Evolutionary conservation across 2,797 vertebrate genomes (phyloP).

Genomic region (Numenius phaeopus): DNA sequence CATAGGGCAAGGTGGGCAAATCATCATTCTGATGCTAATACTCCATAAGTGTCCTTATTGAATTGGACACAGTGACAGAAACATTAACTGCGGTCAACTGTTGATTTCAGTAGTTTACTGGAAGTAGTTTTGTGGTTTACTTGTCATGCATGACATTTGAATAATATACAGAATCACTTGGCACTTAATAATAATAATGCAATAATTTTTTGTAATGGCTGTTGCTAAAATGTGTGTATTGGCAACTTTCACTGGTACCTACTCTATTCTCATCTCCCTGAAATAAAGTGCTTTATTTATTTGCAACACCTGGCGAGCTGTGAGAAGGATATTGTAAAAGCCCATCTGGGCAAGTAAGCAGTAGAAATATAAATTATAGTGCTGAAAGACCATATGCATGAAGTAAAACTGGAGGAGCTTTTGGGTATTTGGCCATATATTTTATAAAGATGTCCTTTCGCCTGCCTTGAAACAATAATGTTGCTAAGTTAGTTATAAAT

Average conservation of each 20-base stretch:
- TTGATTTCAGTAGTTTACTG: not conserved
- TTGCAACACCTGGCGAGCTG: conserved; percentile 53
- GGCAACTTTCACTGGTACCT: not conserved
- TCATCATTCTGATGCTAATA: not conserved
- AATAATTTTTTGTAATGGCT: not conserved
- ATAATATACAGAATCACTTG: not conserved
- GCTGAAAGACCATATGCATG: conserved; percentile 21
- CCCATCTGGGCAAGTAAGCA: conserved; percentile 55
- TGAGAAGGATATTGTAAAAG: conserved; percentile 58
- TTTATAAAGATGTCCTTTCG: conserved; percentile 27
- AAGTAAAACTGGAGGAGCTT: conserved; percentile 47
- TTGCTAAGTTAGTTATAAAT: conserved; percentile 40
- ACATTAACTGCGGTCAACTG: not conserved
- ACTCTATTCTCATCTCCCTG: conserved; percentile 4
- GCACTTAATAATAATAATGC: not conserved
- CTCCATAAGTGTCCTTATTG: not conserved
- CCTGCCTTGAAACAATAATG: conserved; percentile 47
- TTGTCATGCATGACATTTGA: not conserved
- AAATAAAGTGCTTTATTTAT: conserved; percentile 69
- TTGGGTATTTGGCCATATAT: conserved; percentile 33
- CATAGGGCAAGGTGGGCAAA: not conserved
- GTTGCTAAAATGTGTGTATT: not conserved
- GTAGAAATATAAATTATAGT: conserved; percentile 50
- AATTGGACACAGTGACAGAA: not conserved
- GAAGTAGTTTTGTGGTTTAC: not conserved